Evolutionary conservation across 2,113 vertebrate species (phyloP).

Genomic region (Chaenocephalus aceratus): DNA sequence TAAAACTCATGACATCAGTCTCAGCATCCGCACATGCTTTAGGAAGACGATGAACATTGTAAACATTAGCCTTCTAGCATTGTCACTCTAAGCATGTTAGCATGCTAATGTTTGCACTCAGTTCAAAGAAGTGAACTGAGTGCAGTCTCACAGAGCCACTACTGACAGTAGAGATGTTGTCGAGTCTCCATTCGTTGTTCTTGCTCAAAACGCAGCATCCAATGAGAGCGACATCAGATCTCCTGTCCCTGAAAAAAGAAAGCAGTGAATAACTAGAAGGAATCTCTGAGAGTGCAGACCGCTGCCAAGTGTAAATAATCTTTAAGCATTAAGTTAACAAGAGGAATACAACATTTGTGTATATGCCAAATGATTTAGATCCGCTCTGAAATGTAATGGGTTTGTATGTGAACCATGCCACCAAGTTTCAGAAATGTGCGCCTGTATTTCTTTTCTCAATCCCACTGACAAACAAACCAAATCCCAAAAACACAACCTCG

Average conservation of each 20-base stretch:
- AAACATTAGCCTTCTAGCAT: background rate
- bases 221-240: background rate
- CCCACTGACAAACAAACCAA: background rate
- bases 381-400: too few species aligned
- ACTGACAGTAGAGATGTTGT: too few species aligned
- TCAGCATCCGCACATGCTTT: background rate
- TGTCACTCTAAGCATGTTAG: background rate
- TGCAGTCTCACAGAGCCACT: background rate
- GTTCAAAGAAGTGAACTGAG: background rate
- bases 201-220: background rate
- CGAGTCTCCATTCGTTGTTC: background rate
- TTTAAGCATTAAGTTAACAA: too few species aligned
- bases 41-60: background rate
- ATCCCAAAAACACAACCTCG: background rate
- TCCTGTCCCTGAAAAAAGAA: background rate
- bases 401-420: background rate
- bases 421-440: background rate
- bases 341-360: too few species aligned
- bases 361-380: too few species aligned
- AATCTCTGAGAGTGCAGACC: too few species aligned
- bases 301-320: too few species aligned
- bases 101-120: background rate
- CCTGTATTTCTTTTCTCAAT: background rate
- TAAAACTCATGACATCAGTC: background rate
- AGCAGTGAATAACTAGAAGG: too few species aligned